Evolutionary conservation across 2,797 vertebrate species (phyloP), one percentile per base, ranked within the genome.

Genomic region (Knipowitschia caucasica): DNA sequence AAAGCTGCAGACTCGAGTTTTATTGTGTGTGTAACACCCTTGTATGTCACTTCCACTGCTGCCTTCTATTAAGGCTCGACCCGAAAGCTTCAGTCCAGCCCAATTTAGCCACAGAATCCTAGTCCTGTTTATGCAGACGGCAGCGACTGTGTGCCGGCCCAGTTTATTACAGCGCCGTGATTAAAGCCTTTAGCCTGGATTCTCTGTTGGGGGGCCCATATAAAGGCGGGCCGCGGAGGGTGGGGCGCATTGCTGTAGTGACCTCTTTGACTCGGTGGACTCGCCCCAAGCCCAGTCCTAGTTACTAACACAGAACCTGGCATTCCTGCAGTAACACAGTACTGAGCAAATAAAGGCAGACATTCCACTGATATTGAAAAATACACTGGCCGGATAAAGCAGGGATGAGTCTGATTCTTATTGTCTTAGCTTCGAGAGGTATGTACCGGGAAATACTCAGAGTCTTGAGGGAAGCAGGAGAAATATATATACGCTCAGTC

Each of bases 351-450:
- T 75, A 82, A 77, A 79, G 70, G 62, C 62, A 74, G 77, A 80
- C 85, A 87, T 89, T 84, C 85, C 83, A 71, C 6, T 74, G 74
- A 83, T 87, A 85, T 83, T 86, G 81, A 85, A 85, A 87, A 83
- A 73, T 82, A 79, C 69, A 77, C 72, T 68, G 61, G 53, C 69
- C 56, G 78, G 76, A 81, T 86, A 77, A 84, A 46, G 64, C 65
- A 62, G 56, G 77, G 80, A 83, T 85, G 81, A 86, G 69, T 57
- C 57, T 73, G 80, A 78, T 72, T 75, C 74, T 62, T 49, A 71
- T 60, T 72, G 72, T 74, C 78, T 78, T 67, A 67, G 66, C 59
- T 77, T 56, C 27, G 50, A 58, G 50, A 54, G 66, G 62, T 56
- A 71, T 73, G 77, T 50, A 57, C 47, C 46, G 55, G 61, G 21